Conservation (phyloP, 2,888 invertebrate species). For the Perdita meconis region DNA sequence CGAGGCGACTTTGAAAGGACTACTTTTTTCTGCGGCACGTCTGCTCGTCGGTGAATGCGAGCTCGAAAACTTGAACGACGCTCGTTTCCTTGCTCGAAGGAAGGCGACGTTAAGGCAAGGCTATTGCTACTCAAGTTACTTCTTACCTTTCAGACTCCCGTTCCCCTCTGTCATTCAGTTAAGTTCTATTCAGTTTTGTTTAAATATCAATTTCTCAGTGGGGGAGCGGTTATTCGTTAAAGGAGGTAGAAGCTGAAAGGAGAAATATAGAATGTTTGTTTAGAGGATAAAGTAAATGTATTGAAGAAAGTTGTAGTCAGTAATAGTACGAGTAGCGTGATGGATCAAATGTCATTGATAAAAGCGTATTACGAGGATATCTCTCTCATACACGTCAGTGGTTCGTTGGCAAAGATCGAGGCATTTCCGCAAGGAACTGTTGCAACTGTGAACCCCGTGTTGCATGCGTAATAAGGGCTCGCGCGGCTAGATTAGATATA, state of each 20-base stretch:
- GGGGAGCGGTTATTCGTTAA: no score
- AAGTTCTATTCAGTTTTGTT: neutral
- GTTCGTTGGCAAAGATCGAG: neutral
- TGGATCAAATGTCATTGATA: neutral
- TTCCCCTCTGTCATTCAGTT: neutral
- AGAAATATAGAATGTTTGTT: no score
- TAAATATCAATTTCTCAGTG: no score
- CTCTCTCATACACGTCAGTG: neutral
- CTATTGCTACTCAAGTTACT: neutral
- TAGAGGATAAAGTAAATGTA: no score
- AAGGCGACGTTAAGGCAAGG: neutral
- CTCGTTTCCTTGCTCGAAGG: neutral
- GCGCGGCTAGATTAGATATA: slow-evolving; percentile 59
- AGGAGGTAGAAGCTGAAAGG: no score
- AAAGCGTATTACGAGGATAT: neutral
- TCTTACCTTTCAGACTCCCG: slow-evolving; percentile 30
- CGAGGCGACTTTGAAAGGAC: slow-evolving; percentile 25
- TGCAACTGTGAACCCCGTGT: slow-evolving; percentile 8
- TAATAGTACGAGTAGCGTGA: neutral
- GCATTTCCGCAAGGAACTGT: neutral
- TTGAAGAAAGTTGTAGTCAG: neutral
- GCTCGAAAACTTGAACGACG: neutral
- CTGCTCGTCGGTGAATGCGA: neutral
- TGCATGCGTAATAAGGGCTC: slow-evolving; percentile 46
- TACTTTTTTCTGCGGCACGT: neutral